Evolutionary conservation across 2,888 invertebrate genomes (phyloP).

Genomic region (Timema podura): DNA sequence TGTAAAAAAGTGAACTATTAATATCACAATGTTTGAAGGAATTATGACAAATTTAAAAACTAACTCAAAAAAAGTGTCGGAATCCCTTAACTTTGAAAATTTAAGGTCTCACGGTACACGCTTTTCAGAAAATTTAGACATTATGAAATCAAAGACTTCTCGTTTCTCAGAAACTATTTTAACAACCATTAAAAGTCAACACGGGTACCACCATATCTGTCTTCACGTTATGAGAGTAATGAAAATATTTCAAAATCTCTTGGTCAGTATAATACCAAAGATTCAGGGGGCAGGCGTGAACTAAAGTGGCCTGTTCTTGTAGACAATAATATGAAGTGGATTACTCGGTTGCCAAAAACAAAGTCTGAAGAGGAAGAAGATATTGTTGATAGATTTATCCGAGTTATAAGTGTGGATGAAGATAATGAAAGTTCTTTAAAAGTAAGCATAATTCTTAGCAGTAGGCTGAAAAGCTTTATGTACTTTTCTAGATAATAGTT

Average conservation of each 20-base stretch:
- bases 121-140: slow-evolving; percentile 41
- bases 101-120: slow-evolving; percentile 42
- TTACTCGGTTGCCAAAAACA: slow-evolving; percentile 42
- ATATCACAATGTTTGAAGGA: slow-evolving; percentile 47
- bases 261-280: too few relatives aligned
- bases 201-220: too few relatives aligned
- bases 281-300: slow-evolving; percentile 47
- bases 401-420: slow-evolving; percentile 52
- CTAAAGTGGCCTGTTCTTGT: slow-evolving; percentile 55
- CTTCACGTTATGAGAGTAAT: too few relatives aligned
- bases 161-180: slow-evolving; percentile 30
- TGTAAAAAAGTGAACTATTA: too few relatives aligned
- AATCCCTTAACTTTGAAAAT: slow-evolving; percentile 38
- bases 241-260: too few relatives aligned
- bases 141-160: slow-evolving; percentile 40
- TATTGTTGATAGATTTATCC: slow-evolving; percentile 54
- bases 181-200: slow-evolving; percentile 38
- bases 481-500: too few relatives aligned
- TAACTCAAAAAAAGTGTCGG: slow-evolving; percentile 46
- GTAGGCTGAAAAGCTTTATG: too few relatives aligned
- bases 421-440: slow-evolving; percentile 37
- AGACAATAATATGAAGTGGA: slow-evolving; percentile 50
- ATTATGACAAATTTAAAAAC: slow-evolving; percentile 46
- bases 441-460: slow-evolving; percentile 19
- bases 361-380: slow-evolving; percentile 46